Conservation (phyloP, 2,797 vertebrate species). For the Apogon talboti region DNA sequence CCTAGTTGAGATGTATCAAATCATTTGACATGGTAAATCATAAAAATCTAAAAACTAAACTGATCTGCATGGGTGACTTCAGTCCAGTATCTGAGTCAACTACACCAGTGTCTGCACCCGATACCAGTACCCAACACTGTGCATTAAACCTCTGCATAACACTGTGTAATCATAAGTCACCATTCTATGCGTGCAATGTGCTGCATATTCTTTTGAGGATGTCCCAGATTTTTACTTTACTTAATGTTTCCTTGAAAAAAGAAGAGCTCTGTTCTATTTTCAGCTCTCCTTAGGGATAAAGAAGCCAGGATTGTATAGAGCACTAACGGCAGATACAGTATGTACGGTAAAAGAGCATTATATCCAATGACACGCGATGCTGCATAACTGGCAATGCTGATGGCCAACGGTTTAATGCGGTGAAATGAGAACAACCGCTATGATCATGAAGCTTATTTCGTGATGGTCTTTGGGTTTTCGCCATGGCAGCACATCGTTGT, state of each 20-base stretch:
- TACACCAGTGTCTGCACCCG: no score
- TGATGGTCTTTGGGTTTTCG: slow-evolving; percentile 9
- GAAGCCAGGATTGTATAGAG: not conserved
- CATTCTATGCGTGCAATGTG: not conserved
- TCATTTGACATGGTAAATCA: no score
- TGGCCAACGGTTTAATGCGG: not conserved
- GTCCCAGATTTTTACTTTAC: slow-evolving; percentile 16
- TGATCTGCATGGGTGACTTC: no score
- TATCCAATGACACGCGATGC: slow-evolving; percentile 7
- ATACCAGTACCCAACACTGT: no score
- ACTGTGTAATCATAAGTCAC: not conserved
- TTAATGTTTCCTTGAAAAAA: not conserved
- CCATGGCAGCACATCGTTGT: slow-evolving; percentile 20
- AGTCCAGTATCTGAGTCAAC: no score
- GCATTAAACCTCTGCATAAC: not conserved
- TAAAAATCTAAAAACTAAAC: no score
- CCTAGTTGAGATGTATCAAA: no score
- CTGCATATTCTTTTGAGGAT: slow-evolving; percentile 11
- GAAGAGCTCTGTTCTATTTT: slow-evolving; percentile 24
- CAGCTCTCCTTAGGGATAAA: slow-evolving; percentile 12
- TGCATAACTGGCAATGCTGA: slow-evolving; percentile 12
- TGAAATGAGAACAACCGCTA: slow-evolving; percentile 6
- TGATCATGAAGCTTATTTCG: slow-evolving; percentile 14
- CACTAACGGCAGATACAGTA: not conserved
- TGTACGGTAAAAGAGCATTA: not conserved